Percentiles rank a stretch among this genome's conserved stretches.
Conservation (phyloP, 2,797 vertebrate species). For the Syngnathus acus region DNA sequence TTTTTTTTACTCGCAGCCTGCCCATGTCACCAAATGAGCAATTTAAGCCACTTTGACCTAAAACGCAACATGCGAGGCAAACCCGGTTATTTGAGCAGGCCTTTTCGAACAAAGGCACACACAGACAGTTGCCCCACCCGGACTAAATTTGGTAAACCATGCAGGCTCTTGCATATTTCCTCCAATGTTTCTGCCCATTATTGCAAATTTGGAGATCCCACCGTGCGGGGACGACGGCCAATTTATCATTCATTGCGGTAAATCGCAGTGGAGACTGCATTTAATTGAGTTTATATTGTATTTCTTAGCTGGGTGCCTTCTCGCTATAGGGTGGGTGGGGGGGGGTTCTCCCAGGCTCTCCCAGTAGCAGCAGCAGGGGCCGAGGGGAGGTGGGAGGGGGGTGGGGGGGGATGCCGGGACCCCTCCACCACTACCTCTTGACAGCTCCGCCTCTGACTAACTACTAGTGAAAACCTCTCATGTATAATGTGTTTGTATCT, state of each 20-base stretch:
- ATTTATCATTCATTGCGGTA: conserved; percentile 67
- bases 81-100: conserved; percentile 51
- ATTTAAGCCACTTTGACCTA: conserved; percentile 51
- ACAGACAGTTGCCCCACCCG: conserved; percentile 37
- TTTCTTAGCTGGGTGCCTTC: conserved; percentile 63
- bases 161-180: conserved; percentile 57
- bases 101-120: conserved; percentile 48
- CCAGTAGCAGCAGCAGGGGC: conserved; percentile 37
- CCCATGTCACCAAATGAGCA: conserved; percentile 36
- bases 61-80: conserved; percentile 44
- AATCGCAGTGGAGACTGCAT: conserved; percentile 62
- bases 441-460: conserved; percentile 48
- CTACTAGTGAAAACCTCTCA: conserved; percentile 42
- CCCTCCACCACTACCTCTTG: conserved; percentile 14
- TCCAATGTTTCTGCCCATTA: conserved; percentile 55
- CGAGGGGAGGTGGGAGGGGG: conserved; percentile 15
- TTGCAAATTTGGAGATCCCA: conserved; percentile 57
- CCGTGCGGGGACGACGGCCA: conserved; percentile 51
- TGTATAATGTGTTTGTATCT: conserved; percentile 11
- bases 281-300: conserved; percentile 68
- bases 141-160: conserved; percentile 57
- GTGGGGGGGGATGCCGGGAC: background rate
- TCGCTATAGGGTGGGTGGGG: conserved; percentile 35
- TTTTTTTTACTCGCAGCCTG: conserved; percentile 31
- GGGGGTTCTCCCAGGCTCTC: conserved; percentile 39